phyloP scores from a whole-genome alignment of 1,140 invertebrate genomes.

The Nasonia giraulti region DNA sequence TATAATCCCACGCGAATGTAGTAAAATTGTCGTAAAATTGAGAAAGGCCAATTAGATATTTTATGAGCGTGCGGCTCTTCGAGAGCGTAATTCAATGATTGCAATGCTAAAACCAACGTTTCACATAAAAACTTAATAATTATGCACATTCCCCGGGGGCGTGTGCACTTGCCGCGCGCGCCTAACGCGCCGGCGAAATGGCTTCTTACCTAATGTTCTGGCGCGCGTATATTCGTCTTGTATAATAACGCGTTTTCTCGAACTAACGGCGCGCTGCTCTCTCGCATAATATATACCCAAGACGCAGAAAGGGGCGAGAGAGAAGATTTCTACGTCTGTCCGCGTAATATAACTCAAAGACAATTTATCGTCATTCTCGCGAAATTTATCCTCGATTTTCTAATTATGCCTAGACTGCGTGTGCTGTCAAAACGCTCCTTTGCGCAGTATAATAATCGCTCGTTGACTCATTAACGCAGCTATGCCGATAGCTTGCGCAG shows the following conservation, averaged over 20 bases:
- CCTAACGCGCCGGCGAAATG: neutral
- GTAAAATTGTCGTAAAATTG: neutral
- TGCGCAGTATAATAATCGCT: constrained; percentile 4
- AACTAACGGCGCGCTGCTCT: constrained; percentile 3
- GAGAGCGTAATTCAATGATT: neutral
- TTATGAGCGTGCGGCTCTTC: neutral
- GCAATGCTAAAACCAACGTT: neutral
- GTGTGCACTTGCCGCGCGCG: neutral
- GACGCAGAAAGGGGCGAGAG: neutral
- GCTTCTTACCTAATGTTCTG: constrained; percentile 1
- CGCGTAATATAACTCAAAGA: constrained; percentile 13
- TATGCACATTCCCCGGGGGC: neutral
- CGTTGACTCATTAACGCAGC: constrained; percentile 18
- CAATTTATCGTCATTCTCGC: neutral
- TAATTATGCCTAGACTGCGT: neutral
- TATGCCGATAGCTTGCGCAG: neutral
- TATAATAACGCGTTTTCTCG: constrained; percentile 12
- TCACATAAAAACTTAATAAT: neutral
- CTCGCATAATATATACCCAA: neutral
- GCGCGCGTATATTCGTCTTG: neutral
- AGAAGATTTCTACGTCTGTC: too few relatives aligned
- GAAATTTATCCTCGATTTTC: constrained; percentile 24
- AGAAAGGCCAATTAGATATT: neutral
- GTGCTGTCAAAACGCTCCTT: neutral
- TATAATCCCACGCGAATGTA: neutral